Evolutionary conservation across 2,888 invertebrate species (phyloP), one percentile per base, ranked within the genome.

Genomic region (Cylindroiulus punctatus): DNA sequence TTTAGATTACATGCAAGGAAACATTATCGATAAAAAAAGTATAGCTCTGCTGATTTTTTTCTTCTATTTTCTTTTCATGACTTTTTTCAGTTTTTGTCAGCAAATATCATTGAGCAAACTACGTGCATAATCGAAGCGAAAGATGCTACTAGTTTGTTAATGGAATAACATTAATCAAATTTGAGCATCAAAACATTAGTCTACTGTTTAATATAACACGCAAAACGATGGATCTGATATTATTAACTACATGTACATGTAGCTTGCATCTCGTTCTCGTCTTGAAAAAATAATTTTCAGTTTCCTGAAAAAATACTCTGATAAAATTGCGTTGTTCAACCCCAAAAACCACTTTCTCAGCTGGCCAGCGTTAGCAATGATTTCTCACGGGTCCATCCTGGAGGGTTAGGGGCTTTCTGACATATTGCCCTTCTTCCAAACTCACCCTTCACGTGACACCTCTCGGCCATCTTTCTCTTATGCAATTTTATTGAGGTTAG

Each of bases 1-100:
- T 76, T 76, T 76, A 76, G 76, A 76, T 76, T 76, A 30, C 30
- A 65, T 65, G 26, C 26, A 65, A 65, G 26, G 65, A 65, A 65
- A 65, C 65, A 26, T 26, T 65, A 65, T 65, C 65, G 65, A 65
- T 65, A 65, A 65, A 65, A 22, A 8, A 65, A n/a, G 12, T 76
- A 76, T 76, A 3, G 76, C 26, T 76, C 12, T 3, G 10, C 30
- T 14, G 30, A 14, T 76, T 30, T 76, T 76, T 30, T 76, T 76
- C 14, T 30, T 10, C 44, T 12, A 52, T 76, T 76, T 30, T 30
- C 17, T 65, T 52, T 76, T 30, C 26, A 30, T 30, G 8, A 1
- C 10, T 14, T 76, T 4, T 76, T 76, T 30, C 30, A 12, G 76
- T 76, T 44, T 76, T 76, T 30, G 30, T 76, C 76, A 14, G 1